Evolutionary conservation across 2,888 invertebrate genomes (phyloP), one percentile per base, ranked within the genome.

Genomic region (Apodemia mormo): DNA sequence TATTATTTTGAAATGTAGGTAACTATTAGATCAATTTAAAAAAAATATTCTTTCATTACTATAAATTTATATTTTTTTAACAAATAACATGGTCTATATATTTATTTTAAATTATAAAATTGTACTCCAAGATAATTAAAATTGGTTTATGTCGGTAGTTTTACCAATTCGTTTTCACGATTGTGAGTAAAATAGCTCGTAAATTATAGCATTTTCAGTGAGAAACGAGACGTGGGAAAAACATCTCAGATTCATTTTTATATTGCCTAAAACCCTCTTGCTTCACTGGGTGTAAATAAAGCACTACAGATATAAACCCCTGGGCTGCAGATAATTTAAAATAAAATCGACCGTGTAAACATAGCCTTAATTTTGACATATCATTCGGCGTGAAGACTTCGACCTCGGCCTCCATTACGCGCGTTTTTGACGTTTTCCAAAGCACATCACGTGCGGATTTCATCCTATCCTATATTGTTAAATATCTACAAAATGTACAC

Each of bases 391-490:
- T 54, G 52, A 54, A 54, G 52, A 54, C 52, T 54, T 54, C 52
- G 49, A n/a, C 30, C 8, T 68, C 52, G 43, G 29, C 30, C 8
- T 67, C 66, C 64, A 64, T 43, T 69, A 54, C 58, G 33, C 40
- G 61, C 54, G 69, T 65, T 65, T 68, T 43, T 67, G 68, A 70
- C 73, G 80, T 90, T 91, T 89, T 92, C 90, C 89, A 88, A 80
- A 85, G 84, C 92, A 91, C 90, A 88, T 76, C 80, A 79, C 84
- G 82, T 73, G 75, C 84, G 88, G 87, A 87, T 86, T 85, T 84
- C 72, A 73, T 72, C 65, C 73, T 76, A 73, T 68, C 67, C 76
- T 76, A 73, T 72, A 74, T 68, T 72, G 75, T 78, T 79, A 74
- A 81, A 75, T 79, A 81, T 80, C 78, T 84, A 77, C 75, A 78